Evolutionary conservation across 53 echinoderm and acorn worm species (phyloP).

Genomic region (Zoroaster sp.): DNA sequence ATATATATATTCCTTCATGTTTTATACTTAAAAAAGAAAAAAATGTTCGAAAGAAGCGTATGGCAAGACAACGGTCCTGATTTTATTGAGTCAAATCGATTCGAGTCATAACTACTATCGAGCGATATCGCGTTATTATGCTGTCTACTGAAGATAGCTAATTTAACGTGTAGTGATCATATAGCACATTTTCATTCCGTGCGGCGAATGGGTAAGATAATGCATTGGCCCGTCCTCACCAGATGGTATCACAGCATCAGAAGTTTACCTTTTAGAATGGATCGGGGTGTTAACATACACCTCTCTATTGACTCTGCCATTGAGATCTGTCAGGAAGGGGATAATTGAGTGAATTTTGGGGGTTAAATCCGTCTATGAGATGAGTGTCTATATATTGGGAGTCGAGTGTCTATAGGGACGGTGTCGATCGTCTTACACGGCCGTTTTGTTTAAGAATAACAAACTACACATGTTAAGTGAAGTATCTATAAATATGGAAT

Average conservation of each 20-base stretch:
- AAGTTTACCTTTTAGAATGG: neutral
- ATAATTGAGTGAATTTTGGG: neutral
- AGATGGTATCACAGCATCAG: neutral
- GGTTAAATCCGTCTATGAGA: neutral
- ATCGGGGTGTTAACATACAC: slow-evolving; percentile 4
- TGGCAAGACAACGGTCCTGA: too few species aligned
- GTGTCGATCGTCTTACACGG: slow-evolving; percentile 26
- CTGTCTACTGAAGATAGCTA: neutral
- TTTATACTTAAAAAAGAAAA: too few species aligned
- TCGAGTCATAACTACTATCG: too few species aligned
- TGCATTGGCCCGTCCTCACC: neutral
- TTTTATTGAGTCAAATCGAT: too few species aligned
- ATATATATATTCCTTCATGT: too few species aligned
- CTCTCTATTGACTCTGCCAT: slow-evolving; percentile 15
- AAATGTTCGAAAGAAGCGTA: too few species aligned
- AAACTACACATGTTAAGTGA: slow-evolving; percentile 4
- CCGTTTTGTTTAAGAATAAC: slow-evolving; percentile 20
- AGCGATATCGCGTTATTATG: too few species aligned
- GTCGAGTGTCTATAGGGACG: neutral
- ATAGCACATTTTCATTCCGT: neutral
- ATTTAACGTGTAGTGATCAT: neutral
- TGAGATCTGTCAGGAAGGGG: neutral
- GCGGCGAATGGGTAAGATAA: neutral
- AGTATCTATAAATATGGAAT: too few species aligned
- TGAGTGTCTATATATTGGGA: neutral